A percentile compares a stretch with the other conserved stretches of the same genome.
These are phyloP conservation scores for Macrobrachium nipponense DNA, from an alignment of 1,140 invertebrate genomes.

Conservation along the genomic window DNA sequence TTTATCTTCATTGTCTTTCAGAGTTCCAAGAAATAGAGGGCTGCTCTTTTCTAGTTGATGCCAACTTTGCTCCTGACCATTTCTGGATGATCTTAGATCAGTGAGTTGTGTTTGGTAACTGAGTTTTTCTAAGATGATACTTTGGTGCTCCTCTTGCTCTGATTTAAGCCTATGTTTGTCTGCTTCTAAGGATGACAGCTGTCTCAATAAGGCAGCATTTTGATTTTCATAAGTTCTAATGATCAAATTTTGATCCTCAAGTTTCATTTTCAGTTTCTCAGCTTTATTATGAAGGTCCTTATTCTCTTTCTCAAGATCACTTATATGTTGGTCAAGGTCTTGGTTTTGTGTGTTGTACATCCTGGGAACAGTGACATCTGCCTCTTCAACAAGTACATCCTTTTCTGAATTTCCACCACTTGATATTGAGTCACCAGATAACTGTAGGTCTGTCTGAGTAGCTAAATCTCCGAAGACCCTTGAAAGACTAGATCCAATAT, in stretches of 20 bases:
- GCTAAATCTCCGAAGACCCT: neutral
- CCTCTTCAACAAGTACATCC: neutral
- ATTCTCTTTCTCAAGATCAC: slow-evolving; percentile 31
- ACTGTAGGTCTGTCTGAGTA: neutral
- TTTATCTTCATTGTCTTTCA: too few species aligned
- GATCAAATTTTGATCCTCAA: slow-evolving; percentile 31
- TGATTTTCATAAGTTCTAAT: slow-evolving; percentile 41
- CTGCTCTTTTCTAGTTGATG: too few species aligned
- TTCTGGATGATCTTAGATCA: too few species aligned
- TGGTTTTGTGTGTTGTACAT: neutral
- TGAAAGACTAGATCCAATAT: slow-evolving; percentile 17
- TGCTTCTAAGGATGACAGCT: neutral
- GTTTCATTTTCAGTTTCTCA: slow-evolving; percentile 15
- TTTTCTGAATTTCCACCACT: too few species aligned
- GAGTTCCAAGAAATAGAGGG: too few species aligned
- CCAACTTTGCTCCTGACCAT: too few species aligned
- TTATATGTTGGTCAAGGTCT: neutral
- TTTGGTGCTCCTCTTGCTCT: neutral
- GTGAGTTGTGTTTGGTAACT: too few species aligned
- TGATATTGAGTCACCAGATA: neutral
- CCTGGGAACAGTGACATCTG: neutral
- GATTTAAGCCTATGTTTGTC: slow-evolving; percentile 5
- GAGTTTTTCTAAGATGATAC: too few species aligned
- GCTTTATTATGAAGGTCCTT: slow-evolving; percentile 32
- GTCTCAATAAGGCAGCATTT: slow-evolving; percentile 5